Conservation (phyloP, 2,888 invertebrate genomes). For the Tryphoninae sp. region DNA sequence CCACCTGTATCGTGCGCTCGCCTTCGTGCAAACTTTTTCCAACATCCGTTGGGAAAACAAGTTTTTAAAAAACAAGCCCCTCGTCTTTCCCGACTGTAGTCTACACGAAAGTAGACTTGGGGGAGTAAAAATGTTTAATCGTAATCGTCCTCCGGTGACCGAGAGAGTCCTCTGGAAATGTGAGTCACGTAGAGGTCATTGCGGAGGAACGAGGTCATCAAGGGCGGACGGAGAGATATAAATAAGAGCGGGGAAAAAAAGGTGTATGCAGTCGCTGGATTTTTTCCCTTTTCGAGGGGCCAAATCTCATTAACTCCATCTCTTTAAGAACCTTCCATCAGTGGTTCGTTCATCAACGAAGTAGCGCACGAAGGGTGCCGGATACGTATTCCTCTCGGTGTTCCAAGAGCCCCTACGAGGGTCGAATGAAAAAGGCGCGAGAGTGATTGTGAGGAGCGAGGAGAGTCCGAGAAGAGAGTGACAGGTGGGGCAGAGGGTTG, state of each 20-base stretch:
- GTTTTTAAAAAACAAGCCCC: too few relatives aligned
- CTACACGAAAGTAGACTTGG: too few relatives aligned
- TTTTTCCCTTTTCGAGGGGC: slow-evolving; percentile 66
- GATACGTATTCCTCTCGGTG: slow-evolving; percentile 9
- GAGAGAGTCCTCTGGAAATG: neutral
- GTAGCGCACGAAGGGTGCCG: slow-evolving; percentile 21
- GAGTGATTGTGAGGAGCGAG: slow-evolving; percentile 16
- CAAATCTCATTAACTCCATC: slow-evolving; percentile 69
- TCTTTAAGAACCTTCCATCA: slow-evolving; percentile 55
- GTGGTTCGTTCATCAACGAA: slow-evolving; percentile 40
- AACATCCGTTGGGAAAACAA: too few relatives aligned
- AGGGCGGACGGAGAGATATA: slow-evolving; percentile 4
- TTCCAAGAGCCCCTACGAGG: slow-evolving; percentile 28
- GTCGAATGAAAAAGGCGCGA: slow-evolving; percentile 31
- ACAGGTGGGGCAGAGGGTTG: neutral
- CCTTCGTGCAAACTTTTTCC: too few relatives aligned
- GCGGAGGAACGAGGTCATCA: slow-evolving; percentile 3
- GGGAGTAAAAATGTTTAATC: too few relatives aligned
- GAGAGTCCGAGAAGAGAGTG: neutral
- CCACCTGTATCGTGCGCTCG: slow-evolving; percentile 8
- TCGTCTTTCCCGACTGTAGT: too few relatives aligned
- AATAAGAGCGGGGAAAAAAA: neutral
- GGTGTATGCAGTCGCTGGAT: slow-evolving; percentile 68
- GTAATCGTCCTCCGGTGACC: too few relatives aligned
- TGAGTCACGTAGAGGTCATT: neutral